Percentiles rank a stretch among this genome's conserved stretches.
Conservation (phyloP, 2,797 vertebrate species). For the Protosalanx chinensis region DNA sequence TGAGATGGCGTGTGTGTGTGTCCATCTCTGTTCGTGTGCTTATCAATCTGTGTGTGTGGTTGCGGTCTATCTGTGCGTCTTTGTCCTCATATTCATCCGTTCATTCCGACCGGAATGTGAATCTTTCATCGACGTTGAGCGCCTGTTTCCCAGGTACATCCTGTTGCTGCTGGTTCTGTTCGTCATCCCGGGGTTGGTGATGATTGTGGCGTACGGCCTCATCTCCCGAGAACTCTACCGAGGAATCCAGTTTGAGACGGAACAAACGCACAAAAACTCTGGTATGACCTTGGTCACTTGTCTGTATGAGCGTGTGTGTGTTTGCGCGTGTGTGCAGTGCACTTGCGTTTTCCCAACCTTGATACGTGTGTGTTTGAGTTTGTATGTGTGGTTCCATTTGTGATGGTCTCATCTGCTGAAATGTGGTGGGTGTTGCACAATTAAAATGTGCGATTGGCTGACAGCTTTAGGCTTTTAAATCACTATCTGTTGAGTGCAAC, state of each 20-base stretch:
- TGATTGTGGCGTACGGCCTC: slow-evolving; percentile 89
- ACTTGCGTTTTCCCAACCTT: no score
- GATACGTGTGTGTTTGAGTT: neutral
- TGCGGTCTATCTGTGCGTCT: neutral
- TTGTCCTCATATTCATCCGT: neutral
- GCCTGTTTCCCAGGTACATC: slow-evolving; percentile 76
- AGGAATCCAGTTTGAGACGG: slow-evolving; percentile 88
- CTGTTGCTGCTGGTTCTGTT: slow-evolving; percentile 87
- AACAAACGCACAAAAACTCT: slow-evolving; percentile 71
- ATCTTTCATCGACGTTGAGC: no score
- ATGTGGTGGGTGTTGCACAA: slow-evolving; percentile 40
- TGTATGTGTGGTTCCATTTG: slow-evolving; percentile 15
- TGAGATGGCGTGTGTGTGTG: slow-evolving; percentile 65
- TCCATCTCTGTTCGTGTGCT: slow-evolving; percentile 5
- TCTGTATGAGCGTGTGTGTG: neutral
- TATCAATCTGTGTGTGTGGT: neutral
- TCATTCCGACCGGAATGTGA: no score
- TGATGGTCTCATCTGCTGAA: slow-evolving; percentile 3
- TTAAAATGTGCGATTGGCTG: slow-evolving; percentile 47
- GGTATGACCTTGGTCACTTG: slow-evolving; percentile 63
- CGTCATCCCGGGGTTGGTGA: slow-evolving; percentile 90
- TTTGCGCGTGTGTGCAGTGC: neutral
- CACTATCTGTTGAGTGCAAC: slow-evolving; percentile 53
- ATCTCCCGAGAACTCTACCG: slow-evolving; percentile 93
- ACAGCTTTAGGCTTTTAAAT: slow-evolving; percentile 31